Percentiles rank a stretch among this genome's conserved stretches.
phyloP scores from a whole-genome alignment of 2,888 invertebrate genomes.

The Xylota sylvarum region DNA sequence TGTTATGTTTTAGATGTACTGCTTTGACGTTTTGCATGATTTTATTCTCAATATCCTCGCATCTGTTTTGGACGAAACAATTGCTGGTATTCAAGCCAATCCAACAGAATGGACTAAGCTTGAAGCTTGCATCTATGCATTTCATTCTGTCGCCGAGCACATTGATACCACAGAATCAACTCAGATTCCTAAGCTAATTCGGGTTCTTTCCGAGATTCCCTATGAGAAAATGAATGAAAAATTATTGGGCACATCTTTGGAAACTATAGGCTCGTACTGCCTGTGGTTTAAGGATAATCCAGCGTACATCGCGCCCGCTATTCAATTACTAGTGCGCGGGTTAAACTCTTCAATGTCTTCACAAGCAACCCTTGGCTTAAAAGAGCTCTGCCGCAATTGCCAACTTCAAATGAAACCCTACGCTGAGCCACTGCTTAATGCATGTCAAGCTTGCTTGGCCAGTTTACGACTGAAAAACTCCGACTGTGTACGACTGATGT shows the following conservation, averaged over 20 bases:
- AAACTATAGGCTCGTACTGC: conserved; percentile 93
- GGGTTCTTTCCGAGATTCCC: conserved; percentile 88
- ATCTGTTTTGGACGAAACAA: conserved; percentile 87
- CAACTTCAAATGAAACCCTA: conserved; percentile 90
- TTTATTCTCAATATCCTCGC: conserved; percentile 90
- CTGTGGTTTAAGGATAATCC: conserved; percentile 93
- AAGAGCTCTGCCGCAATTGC: conserved; percentile 94
- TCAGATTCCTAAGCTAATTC: conserved; percentile 87
- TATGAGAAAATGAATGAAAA: conserved; percentile 87
- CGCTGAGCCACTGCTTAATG: conserved; percentile 90
- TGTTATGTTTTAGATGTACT: conserved; percentile 90
- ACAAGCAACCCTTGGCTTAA: conserved; percentile 94
- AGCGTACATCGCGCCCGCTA: conserved; percentile 88
- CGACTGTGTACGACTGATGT: conserved; percentile 91
- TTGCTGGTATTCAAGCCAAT: conserved; percentile 84
- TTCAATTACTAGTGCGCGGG: conserved; percentile 89
- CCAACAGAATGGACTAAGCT: conserved; percentile 86
- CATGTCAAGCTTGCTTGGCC: conserved; percentile 88
- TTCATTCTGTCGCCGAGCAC: conserved; percentile 88
- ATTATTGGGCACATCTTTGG: conserved; percentile 90
- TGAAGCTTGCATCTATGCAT: conserved; percentile 89
- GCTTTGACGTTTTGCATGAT: conserved; percentile 92
- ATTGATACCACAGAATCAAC: conserved; percentile 87
- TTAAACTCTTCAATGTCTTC: conserved; percentile 90
- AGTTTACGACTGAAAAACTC: conserved; percentile 87